phyloP scores from a whole-genome alignment of 2,888 invertebrate species.

The Macrosiphum euphorbiae region DNA sequence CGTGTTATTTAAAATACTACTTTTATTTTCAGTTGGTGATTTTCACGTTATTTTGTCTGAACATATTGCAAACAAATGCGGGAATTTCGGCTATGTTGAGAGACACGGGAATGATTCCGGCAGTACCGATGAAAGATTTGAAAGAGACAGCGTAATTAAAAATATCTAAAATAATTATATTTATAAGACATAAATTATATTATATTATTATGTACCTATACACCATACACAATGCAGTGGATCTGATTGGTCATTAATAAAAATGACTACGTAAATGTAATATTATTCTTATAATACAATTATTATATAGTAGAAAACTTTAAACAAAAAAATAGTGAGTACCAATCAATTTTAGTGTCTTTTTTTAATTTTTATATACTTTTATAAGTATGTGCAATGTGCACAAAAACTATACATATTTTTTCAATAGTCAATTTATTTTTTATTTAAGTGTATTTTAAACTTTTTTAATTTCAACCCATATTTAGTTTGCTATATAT shows the following conservation, averaged over 20 bases:
- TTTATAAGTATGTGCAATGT: not conserved
- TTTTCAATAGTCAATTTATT: not conserved
- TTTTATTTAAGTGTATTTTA: not conserved
- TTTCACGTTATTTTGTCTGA: not conserved
- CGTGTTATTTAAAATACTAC: not conserved
- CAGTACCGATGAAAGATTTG: constrained; percentile 14
- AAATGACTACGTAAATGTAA: too few species aligned
- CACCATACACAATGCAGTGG: not conserved
- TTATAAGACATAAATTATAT: not conserved
- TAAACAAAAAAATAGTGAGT: not conserved
- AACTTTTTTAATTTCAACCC: not conserved
- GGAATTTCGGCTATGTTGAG: not conserved
- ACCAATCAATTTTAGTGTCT: not conserved
- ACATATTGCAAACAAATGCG: constrained; percentile 7
- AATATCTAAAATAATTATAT: not conserved
- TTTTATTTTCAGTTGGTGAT: constrained; percentile 44
- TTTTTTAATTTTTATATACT: not conserved
- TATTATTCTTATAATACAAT: not conserved
- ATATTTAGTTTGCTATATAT: not conserved
- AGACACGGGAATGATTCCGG: not conserved
- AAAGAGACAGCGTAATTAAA: constrained; percentile 36
- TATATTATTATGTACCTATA: too few species aligned
- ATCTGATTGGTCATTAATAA: not conserved
- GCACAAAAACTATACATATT: too few species aligned
- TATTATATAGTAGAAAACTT: not conserved